Percentiles rank a stretch among this genome's conserved stretches.
Conservation (phyloP, 2,113 vertebrate species). For the Scophthalmus maximus region DNA sequence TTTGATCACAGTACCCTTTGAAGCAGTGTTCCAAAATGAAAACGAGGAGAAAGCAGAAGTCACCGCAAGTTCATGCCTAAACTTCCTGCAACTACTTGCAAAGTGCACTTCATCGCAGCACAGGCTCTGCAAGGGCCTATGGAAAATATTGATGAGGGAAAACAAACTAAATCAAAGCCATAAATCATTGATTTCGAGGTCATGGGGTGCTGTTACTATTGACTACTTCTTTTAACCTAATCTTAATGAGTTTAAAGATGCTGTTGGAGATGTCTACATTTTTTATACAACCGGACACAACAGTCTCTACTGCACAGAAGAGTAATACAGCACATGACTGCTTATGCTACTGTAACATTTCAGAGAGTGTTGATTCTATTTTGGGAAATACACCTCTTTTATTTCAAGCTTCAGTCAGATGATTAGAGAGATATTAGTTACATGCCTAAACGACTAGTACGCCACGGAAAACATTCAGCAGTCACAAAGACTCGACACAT, state of each 20-base stretch:
- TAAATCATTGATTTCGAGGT: neutral
- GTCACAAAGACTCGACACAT: no score
- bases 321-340: conserved; percentile 3
- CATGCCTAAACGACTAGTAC: neutral
- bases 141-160: conserved; percentile 53
- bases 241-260: neutral
- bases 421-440: conserved; percentile 16
- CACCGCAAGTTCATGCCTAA: conserved; percentile 86
- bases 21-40: conserved; percentile 89
- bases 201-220: conserved; percentile 6
- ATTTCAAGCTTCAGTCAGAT: neutral
- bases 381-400: conserved; percentile 13
- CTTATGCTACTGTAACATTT: neutral
- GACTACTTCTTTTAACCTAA: conserved; percentile 31
- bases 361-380: conserved; percentile 11
- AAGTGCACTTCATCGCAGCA: conserved; percentile 73
- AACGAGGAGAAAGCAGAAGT: conserved; percentile 86
- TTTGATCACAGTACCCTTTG: conserved; percentile 92
- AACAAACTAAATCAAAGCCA: conserved; percentile 23
- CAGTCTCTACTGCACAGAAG: conserved; percentile 4
- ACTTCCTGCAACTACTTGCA: conserved; percentile 86
- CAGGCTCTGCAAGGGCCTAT: conserved; percentile 67
- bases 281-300: conserved; percentile 7
- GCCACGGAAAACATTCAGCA: neutral
- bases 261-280: neutral